Evolutionary conservation across 2,113 vertebrate genomes (phyloP), one percentile per base, ranked within the genome.

Genomic region (Porphyrio hochstetteri): DNA sequence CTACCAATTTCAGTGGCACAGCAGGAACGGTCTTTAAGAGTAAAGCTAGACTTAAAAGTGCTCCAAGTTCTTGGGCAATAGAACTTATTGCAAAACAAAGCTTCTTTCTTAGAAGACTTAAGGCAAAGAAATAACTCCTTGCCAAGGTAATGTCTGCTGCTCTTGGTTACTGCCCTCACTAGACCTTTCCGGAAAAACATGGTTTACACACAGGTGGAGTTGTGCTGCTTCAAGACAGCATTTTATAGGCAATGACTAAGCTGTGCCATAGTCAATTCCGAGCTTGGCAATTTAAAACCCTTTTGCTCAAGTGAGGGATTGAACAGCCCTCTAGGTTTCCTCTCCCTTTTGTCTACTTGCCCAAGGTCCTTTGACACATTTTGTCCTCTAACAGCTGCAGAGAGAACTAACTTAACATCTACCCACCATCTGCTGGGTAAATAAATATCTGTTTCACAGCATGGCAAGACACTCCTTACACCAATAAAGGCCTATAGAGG

Each of bases 1-100:
- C 48, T 86, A 89, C 89, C 77, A 60, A 82, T 93, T 96, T 85
- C 74, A 48, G 59, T 71, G 69, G 60, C 88, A 82, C 91, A 91
- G 94, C 68, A 88, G 83, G 94, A 84, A 42, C 10, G 46, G 44
- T 74, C 52, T 94, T 96, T 78, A 83, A 68, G 74, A 71, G 69
- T 42, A 60, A 69, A 86, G 18, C 57, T 74, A 91, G 56, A 75
- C 29, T 42, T 75, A 42, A 2, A 91, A 78, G 56, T 5, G 4
- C 35, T 82, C 33, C 27, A 33, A n/a, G 35, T 68, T 88, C 91
- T 92, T 33, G 33, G 28, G 17, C 9, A 84, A 44, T 70, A 64
- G 75, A 91, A 61, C 33, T 83, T 71, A 82, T 55, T 93, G 52
- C 19, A 68, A 68, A 88, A 60, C 24, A 81, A 57, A 88, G 14